A percentile compares a stretch with the other conserved stretches of the same genome.
phyloP scores from a whole-genome alignment of 2,888 invertebrate genomes.

The Lypha dubia region DNA sequence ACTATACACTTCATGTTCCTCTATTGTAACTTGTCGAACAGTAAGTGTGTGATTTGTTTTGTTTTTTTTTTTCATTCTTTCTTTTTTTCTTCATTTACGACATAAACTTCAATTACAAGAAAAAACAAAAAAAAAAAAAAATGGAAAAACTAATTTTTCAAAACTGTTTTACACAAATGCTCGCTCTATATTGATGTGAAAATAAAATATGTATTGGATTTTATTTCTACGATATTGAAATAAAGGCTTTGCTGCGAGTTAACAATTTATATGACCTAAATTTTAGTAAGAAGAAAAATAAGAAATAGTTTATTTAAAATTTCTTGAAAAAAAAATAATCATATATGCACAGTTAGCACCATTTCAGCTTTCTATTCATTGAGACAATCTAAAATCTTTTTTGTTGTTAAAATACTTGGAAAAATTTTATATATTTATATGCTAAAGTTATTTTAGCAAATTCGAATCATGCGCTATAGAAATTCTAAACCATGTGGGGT shows the following conservation, averaged over 20 bases:
- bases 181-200: not conserved
- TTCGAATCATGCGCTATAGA: no score
- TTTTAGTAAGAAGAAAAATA: constrained; percentile 13
- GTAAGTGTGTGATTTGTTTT: constrained; percentile 33
- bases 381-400: not conserved
- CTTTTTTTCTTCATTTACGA: not conserved
- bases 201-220: not conserved
- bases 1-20: constrained; percentile 49
- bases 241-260: not conserved
- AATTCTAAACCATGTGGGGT: no score
- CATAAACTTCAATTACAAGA: constrained; percentile 51
- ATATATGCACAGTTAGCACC: constrained; percentile 26
- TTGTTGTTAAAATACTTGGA: no score
- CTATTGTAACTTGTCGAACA: constrained; percentile 46
- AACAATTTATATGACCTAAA: constrained; percentile 37
- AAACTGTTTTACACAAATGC: constrained; percentile 12
- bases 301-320: constrained; percentile 15
- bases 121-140: not conserved
- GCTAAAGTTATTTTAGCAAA: no score
- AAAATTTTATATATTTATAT: no score
- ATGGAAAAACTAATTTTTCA: not conserved
- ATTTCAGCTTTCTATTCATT: not conserved
- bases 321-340: not conserved
- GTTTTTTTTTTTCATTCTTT: no score
- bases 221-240: constrained; percentile 50